These are phyloP conservation scores for Diaprepes abbreviatus DNA, from an alignment of 2,888 invertebrate genomes.

Conservation along the genomic window DNA sequence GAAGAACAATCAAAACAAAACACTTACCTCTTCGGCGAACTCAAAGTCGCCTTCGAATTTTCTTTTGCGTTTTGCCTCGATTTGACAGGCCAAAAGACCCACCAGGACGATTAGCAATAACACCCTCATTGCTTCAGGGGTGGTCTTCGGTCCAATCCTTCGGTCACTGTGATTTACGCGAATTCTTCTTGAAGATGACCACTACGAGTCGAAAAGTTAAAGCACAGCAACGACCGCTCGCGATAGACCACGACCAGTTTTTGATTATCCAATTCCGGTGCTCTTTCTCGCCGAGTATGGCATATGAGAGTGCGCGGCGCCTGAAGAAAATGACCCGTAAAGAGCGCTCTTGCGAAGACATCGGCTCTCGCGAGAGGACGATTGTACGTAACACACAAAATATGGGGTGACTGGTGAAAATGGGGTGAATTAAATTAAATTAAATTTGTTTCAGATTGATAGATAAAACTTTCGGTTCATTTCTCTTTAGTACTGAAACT, in stretches of 20 bases:
- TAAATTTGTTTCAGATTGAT: constrained; percentile 4
- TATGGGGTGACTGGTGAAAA: constrained; percentile 3
- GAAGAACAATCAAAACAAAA: constrained; percentile 15
- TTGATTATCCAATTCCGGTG: constrained; percentile 55
- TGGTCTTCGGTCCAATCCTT: constrained; percentile 35
- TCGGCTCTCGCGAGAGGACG: constrained; percentile 21
- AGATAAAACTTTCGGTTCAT: neutral
- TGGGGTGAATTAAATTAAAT: constrained; percentile 8
- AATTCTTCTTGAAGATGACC: constrained; percentile 45
- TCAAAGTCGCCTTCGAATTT: constrained; percentile 85
- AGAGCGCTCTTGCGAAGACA: constrained; percentile 15
- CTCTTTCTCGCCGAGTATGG: constrained; percentile 21
- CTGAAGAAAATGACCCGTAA: constrained; percentile 18
- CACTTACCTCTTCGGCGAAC: constrained; percentile 82
- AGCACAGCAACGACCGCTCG: constrained; percentile 57
- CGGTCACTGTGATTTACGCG: constrained; percentile 30
- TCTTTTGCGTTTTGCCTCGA: constrained; percentile 74
- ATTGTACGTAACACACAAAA: constrained; percentile 22
- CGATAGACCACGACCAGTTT: constrained; percentile 62
- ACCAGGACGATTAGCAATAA: constrained; percentile 67
- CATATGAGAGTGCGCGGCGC: constrained; percentile 32
- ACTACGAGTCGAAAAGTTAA: constrained; percentile 48
- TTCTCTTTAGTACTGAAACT: too few species aligned
- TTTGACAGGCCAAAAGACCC: constrained; percentile 63
- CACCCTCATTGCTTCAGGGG: constrained; percentile 68